Evolutionary conservation across 2,797 vertebrate genomes (phyloP).

Genomic region (Halcyon smyrnensis): DNA sequence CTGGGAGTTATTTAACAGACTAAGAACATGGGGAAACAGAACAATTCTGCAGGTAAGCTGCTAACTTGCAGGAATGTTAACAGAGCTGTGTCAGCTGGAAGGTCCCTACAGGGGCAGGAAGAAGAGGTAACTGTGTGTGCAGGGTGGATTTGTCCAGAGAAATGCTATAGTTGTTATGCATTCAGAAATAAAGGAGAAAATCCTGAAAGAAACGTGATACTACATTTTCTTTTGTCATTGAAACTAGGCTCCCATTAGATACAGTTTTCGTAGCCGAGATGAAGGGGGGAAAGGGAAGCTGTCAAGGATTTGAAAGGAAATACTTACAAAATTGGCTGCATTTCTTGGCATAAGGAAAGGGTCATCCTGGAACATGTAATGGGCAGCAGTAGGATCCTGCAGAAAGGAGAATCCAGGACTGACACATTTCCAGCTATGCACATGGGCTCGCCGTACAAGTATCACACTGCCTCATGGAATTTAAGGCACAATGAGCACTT

Average conservation of each 20-base stretch:
- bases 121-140: not conserved
- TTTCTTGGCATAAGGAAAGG: conserved; percentile 87
- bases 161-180: not conserved
- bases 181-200: not conserved
- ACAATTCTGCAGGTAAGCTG: not conserved
- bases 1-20: not conserved
- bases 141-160: not conserved
- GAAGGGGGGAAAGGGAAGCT: not conserved
- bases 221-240: not conserved
- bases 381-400: conserved; percentile 88
- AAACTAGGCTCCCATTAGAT: not conserved
- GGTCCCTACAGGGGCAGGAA: not conserved
- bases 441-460: not conserved
- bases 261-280: not conserved
- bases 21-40: not conserved
- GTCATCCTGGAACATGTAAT: conserved; percentile 92
- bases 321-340: conserved; percentile 83
- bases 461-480: not conserved
- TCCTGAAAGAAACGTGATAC: not conserved
- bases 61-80: not conserved
- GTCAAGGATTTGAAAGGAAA: not conserved
- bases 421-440: not conserved
- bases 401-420: not conserved
- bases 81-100: not conserved
- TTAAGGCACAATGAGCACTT: not conserved